Base-by-base conservation (phyloP, 35 echinoderm and acorn worm species). In the Holothuria glaberrima region DNA sequence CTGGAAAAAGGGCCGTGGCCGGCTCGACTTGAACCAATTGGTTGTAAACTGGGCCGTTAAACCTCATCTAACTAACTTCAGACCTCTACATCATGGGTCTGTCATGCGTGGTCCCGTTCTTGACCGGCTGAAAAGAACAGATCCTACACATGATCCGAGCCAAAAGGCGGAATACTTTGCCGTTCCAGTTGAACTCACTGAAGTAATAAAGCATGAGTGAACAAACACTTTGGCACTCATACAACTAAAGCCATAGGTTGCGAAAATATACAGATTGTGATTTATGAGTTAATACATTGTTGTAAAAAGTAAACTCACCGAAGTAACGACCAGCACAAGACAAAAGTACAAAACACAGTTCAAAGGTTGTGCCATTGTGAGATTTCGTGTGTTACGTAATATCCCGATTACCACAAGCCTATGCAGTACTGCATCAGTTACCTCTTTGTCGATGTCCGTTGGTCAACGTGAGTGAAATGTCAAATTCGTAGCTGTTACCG, bases 351-450 rank as follows among this genome's bases (percentile, higher is more conserved):
- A 32, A 19, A 6, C 69, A 31, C 29, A 34, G 69, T 72, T 72
- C 69, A 33, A 72, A 72, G 69, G 35, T 72, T 12, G 69, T 34
- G 69, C 69, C 69, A 72, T 72, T 72, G 69, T 72, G 29, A 9
- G 69, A 32, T 72, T 72, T 26, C 18, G 19, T 72, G n/a, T 72
- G 30, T 72, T 72, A 32, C 69, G 69, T 72, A 72, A 72, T 72
- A 32, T 72, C 69, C 69, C 29, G 29, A 32, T 72, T 72, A 72
- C n/a, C 36, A 7, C 36, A 41, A 41, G 2, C 2, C 36, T 7
- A 41, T 41, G 36, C 7, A 41, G 36, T 41, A 7, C 36, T 41
- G 36, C 7, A 41, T 7, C n/a, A n/a, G n/a, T n/a, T n/a, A n/a
- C n/a, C n/a, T n/a, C n/a, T n/a, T n/a, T n/a, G 36, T 7, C 36